Evolutionary conservation across 2,888 invertebrate genomes (phyloP), one percentile per base, ranked within the genome.

Genomic region (Xylocampa areola): DNA sequence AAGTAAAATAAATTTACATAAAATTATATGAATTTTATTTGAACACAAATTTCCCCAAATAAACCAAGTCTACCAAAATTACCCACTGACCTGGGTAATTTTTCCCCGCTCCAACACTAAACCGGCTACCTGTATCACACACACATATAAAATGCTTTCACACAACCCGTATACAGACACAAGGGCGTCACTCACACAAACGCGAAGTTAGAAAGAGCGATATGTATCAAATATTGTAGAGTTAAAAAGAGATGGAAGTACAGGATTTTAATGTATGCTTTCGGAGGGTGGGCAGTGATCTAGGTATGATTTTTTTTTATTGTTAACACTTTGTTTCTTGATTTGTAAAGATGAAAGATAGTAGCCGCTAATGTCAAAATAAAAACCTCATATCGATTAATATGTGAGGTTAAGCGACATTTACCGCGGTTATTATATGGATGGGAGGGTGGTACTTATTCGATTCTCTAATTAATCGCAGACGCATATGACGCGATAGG

Each of bases 101-200:
- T 76, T 35, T 5, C 3, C 4, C 10, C 16, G 2, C 1, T 0
- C 10, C 62, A 64, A 58, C 73, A 64, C 76, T 29, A 29, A 19
- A 37, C 21, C 43, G 45, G 58, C 77, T 80, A 80, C 79, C 79
- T 87, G 87, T 85, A 74, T 73, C 65, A 81, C 84, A 3, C 86
- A 84, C 85, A 86, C 87, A 75, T 2, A n/a, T 37, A n/a, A 32
- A 37, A 6, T 44, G 79, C 83, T 85, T 84, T 79, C 82, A 84
- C 84, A 79, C 79, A 74, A 77, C 60, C 51, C 68, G 52, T 79
- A 23, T 68, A 67, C 68, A 72, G 40, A 72, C 52, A 25, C 48
- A 77, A 82, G 81, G 85, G 84, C 79, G 72, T 69, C 77, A 73
- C 82, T 49, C 81, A 73, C 80, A 78, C 72, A 69, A 47, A 40